Base-by-base conservation (phyloP, 2,888 invertebrate genomes). In the Spisula solida region DNA sequence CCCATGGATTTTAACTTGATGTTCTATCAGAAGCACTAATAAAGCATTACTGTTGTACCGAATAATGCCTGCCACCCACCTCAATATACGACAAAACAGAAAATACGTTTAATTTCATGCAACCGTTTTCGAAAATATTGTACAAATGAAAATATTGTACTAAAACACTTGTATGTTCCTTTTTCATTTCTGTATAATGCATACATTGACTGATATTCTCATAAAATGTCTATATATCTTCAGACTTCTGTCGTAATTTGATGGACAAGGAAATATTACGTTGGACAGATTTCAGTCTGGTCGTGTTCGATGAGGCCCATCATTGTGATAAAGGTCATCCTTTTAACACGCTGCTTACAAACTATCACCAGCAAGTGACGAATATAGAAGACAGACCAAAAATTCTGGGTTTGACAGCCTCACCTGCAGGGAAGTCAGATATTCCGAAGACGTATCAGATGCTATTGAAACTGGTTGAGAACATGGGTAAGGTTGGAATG, bases 241-340 rank as follows among this genome's bases (percentile, higher is more conserved):
- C 92, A 95, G 96, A 93, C 1, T 96, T 92, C 82, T 95, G 94
- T 86, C 80, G 90, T 55, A 95, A 96, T 86, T 89, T 95, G 75
- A 87, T 96, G 16, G 83, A 90, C 14, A 89, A 90, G 20, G 88
- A 91, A 6, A 88, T 93, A 10, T 83, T 95, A 25, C 85, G 91
- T n/a, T 95, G 95, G 95, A 86, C 91, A 10, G 95, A 95, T 89
- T 94, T 94, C 87, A 93, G 94, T 47, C 92, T 96, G 56, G 94
- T 95, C 81, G 94, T 95, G 16, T 92, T 96, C 88, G 96, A 96
- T 89, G 96, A 96, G 89, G 95, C 95, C 0, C 96, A 96, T 81
- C 96, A 96, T 89, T 96, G 95, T 89, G 92, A 89, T n/a, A 95
- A 95, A 85, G 91, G 90, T 12, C 96, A 96, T 86, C 95, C 96